Conservation (phyloP, 1,140 invertebrate species). For the Trichonephila clavata region DNA sequence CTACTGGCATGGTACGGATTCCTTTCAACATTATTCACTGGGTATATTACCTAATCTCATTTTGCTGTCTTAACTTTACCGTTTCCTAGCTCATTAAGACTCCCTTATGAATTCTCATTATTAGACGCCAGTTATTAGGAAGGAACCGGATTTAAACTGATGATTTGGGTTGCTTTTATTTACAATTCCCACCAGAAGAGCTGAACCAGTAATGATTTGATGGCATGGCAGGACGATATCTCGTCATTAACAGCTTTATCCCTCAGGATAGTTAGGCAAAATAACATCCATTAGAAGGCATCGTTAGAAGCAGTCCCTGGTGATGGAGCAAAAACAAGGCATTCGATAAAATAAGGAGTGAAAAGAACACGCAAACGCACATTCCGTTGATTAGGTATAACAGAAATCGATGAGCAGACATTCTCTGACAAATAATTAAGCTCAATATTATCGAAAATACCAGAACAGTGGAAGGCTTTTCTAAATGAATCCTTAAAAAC, state of each 20-base stretch:
- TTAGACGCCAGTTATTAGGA: background rate
- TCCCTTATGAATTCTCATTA: background rate
- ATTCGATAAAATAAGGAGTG: background rate
- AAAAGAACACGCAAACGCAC: slow-evolving; percentile 20
- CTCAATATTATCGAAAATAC: no score
- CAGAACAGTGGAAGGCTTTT: background rate
- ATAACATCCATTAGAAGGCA: background rate
- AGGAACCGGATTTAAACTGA: background rate
- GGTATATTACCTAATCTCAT: background rate
- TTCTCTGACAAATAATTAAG: background rate
- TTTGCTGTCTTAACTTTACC: background rate
- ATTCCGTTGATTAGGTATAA: background rate
- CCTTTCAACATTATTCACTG: background rate
- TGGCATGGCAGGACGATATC: background rate
- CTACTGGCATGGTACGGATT: background rate
- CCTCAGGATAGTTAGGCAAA: background rate
- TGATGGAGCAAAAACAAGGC: background rate
- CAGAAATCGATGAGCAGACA: background rate
- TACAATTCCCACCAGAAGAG: background rate
- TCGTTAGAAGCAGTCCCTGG: background rate
- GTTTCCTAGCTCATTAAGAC: background rate
- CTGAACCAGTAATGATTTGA: background rate
- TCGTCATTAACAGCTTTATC: background rate
- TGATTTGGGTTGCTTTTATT: background rate
- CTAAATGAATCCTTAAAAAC: background rate